A percentile compares a stretch with the other conserved stretches of the same genome.
phyloP scores from a whole-genome alignment of 2,797 vertebrate genomes.

The Pangasius larnaudii region DNA sequence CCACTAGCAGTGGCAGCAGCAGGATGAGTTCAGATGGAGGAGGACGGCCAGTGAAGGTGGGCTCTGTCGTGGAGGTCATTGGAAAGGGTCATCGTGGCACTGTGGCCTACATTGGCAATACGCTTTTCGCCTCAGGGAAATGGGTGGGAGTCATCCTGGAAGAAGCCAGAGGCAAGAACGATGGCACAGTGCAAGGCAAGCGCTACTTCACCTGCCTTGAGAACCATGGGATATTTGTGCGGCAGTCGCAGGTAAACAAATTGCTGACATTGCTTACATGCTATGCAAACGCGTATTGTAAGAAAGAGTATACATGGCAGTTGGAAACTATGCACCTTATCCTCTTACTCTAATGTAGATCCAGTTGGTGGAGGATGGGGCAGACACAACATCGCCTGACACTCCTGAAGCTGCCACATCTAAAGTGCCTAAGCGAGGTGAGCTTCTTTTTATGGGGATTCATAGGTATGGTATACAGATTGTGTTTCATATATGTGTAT shows the following conservation, averaged over 20 bases:
- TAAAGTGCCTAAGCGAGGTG: constrained; percentile 90
- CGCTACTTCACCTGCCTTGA: constrained; percentile 94
- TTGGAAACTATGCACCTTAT: neutral
- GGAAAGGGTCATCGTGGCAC: constrained; percentile 91
- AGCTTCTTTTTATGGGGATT: neutral
- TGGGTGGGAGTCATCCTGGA: constrained; percentile 98
- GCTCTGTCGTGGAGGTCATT: constrained; percentile 91
- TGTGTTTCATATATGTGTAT: neutral
- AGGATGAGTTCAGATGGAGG: constrained; percentile 91
- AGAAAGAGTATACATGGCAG: neutral
- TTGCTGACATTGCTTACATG: neutral
- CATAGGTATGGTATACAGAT: neutral
- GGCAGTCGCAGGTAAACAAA: constrained; percentile 88
- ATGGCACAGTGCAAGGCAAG: constrained; percentile 94
- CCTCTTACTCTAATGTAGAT: constrained; percentile 75
- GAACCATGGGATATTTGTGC: constrained; percentile 95
- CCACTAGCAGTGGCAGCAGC: constrained; percentile 78
- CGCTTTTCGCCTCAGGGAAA: constrained; percentile 93
- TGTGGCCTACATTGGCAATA: constrained; percentile 92
- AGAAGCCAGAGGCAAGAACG: constrained; percentile 94
- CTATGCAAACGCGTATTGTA: neutral
- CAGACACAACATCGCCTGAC: constrained; percentile 92
- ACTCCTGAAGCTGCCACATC: constrained; percentile 86
- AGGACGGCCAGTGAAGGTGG: constrained; percentile 85
- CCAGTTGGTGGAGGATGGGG: constrained; percentile 92